Conservation (phyloP, 2,113 vertebrate genomes). For the Oceanodroma tethys region DNA sequence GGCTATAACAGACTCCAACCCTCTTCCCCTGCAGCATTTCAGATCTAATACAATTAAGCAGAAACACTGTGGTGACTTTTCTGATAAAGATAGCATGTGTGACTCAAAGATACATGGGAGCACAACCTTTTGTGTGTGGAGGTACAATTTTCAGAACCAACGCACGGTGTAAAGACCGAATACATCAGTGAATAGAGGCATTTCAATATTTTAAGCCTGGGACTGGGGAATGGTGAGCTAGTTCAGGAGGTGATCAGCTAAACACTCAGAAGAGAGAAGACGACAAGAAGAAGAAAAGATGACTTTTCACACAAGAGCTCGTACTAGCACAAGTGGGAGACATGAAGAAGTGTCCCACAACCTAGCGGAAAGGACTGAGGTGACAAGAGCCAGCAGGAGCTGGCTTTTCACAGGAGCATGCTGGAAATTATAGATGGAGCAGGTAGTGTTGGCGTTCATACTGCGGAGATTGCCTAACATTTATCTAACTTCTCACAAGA, state of each 20-base stretch:
- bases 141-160: neutral
- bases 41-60: neutral
- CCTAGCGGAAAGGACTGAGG: neutral
- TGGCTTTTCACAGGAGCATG: neutral
- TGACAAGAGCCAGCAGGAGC: neutral
- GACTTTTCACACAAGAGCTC: neutral
- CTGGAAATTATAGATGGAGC: neutral
- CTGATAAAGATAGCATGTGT: neutral
- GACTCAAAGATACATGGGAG: neutral
- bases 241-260: neutral
- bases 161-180: rapidly evolving
- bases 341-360: neutral
- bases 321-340: neutral
- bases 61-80: neutral
- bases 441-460: neutral
- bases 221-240: neutral
- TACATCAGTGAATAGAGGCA: neutral
- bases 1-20: neutral
- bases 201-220: neutral
- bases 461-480: neutral
- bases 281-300: neutral
- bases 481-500: neutral
- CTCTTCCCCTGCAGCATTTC: neutral
- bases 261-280: neutral
- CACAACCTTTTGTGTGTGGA: neutral